Conservation (phyloP, 1,140 invertebrate species). For the Drosophila bocqueti region DNA sequence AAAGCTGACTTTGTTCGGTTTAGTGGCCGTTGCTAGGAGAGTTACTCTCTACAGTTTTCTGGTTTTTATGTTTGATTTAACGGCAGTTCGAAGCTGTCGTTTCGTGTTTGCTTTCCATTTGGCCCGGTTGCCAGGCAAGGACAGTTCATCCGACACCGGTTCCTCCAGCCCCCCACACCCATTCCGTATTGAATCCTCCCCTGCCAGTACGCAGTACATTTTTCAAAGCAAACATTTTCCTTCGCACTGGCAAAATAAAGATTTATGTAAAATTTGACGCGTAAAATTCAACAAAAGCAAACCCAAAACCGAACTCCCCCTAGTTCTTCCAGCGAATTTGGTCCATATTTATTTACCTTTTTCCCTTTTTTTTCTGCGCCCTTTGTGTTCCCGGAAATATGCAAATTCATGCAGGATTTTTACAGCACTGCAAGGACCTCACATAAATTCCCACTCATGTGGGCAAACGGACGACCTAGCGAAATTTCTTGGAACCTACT, state of each 20-base stretch:
- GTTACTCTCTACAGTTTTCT: constrained; percentile 41
- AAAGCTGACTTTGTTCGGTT: constrained; percentile 68
- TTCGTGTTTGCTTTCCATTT: constrained; percentile 57
- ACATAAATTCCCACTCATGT: constrained; percentile 41
- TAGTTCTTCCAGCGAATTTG: constrained; percentile 33
- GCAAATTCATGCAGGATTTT: constrained; percentile 54
- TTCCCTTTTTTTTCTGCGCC: constrained; percentile 1
- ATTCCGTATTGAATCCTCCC: not conserved
- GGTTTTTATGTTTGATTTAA: constrained; percentile 73
- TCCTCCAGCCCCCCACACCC: not conserved
- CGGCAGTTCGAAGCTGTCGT: constrained; percentile 47
- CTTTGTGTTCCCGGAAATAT: constrained; percentile 48
- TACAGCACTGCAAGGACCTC: constrained; percentile 38
- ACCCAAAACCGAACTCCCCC: constrained; percentile 15
- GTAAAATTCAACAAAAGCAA: constrained; percentile 54
- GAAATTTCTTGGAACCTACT: constrained; percentile 12
- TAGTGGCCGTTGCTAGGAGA: constrained; percentile 46
- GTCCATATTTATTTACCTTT: constrained; percentile 50
- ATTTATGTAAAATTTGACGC: constrained; percentile 68
- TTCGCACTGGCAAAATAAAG: constrained; percentile 50
- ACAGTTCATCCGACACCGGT: constrained; percentile 30
- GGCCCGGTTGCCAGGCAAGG: constrained; percentile 58
- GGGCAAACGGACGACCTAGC: not conserved
- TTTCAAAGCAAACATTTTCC: constrained; percentile 52
- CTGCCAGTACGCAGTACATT: constrained; percentile 28